Evolutionary conservation across 2,113 vertebrate genomes (phyloP).

Genomic region (Brachypodius melanocephalos): DNA sequence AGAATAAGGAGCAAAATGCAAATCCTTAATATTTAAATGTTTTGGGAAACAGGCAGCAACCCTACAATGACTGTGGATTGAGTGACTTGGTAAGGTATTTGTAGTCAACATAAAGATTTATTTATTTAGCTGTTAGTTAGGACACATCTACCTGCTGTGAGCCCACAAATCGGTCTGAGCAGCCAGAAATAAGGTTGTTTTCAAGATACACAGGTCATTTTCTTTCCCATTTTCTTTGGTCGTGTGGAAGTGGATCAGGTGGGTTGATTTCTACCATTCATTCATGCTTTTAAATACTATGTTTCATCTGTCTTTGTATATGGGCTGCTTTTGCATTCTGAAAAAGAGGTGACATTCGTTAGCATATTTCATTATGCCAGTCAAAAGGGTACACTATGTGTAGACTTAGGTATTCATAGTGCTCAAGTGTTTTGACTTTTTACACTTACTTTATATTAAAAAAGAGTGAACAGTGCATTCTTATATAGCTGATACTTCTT

Average conservation of each 20-base stretch:
- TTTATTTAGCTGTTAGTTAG: background rate
- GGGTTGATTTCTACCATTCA: background rate
- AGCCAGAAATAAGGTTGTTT: background rate
- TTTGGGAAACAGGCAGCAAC: background rate
- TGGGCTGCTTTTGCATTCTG: background rate
- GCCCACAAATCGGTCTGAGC: fast-evolving
- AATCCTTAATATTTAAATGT: background rate
- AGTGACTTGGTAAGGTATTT: background rate
- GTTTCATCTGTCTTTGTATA: background rate
- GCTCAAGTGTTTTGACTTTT: background rate
- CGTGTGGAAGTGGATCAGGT: background rate
- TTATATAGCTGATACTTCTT: background rate
- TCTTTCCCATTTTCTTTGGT: background rate
- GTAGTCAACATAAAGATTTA: background rate
- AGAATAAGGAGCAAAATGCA: background rate
- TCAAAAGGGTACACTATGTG: background rate
- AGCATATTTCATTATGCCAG: background rate
- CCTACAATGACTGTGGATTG: background rate
- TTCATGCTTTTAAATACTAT: background rate
- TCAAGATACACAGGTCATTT: background rate
- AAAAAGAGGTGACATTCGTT: background rate
- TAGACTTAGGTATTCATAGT: background rate
- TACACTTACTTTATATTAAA: background rate
- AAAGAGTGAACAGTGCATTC: background rate
- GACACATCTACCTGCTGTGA: background rate